Evolutionary conservation across 2,888 invertebrate species (phyloP).

Genomic region (Trypoxylon attenuatum): DNA sequence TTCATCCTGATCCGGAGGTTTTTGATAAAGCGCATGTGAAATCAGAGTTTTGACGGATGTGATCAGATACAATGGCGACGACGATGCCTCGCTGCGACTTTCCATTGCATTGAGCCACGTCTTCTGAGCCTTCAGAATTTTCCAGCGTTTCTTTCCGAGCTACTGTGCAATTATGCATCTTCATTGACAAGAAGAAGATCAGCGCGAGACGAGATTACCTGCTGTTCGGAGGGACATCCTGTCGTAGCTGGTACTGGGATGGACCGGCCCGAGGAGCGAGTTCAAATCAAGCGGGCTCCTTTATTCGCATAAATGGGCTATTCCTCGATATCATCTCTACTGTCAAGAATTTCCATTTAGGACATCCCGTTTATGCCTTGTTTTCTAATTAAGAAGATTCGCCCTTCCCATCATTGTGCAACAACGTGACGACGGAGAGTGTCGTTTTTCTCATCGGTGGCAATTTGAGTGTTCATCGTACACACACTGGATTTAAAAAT

Average conservation of each 20-base stretch:
- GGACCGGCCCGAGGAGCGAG: conserved; percentile 30
- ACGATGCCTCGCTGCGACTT: conserved; percentile 37
- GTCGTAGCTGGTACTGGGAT: neutral
- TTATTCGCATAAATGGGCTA: conserved; percentile 1
- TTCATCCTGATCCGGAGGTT: conserved; percentile 3
- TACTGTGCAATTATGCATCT: conserved; percentile 7
- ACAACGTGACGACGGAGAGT: conserved; percentile 23
- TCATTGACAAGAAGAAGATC: conserved; percentile 19
- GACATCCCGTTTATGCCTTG: neutral
- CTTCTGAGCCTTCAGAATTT: conserved; percentile 3
- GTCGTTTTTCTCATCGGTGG: conserved; percentile 14
- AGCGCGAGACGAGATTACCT: too few relatives aligned
- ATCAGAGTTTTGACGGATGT: conserved; percentile 58
- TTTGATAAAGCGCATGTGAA: conserved; percentile 45
- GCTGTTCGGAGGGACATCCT: neutral
- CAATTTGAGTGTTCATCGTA: neutral
- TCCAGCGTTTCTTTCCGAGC: neutral
- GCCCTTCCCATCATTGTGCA: conserved; percentile 13
- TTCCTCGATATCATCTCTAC: neutral
- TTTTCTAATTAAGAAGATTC: conserved; percentile 5
- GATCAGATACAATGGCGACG: conserved; percentile 59
- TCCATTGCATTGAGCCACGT: conserved; percentile 29
- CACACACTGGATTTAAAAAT: neutral
- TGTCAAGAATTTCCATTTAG: neutral
- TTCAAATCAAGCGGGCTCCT: conserved; percentile 42